Evolutionary conservation across 1,140 invertebrate species (phyloP).

Genomic region (Hyposmocoma kahamanoa): DNA sequence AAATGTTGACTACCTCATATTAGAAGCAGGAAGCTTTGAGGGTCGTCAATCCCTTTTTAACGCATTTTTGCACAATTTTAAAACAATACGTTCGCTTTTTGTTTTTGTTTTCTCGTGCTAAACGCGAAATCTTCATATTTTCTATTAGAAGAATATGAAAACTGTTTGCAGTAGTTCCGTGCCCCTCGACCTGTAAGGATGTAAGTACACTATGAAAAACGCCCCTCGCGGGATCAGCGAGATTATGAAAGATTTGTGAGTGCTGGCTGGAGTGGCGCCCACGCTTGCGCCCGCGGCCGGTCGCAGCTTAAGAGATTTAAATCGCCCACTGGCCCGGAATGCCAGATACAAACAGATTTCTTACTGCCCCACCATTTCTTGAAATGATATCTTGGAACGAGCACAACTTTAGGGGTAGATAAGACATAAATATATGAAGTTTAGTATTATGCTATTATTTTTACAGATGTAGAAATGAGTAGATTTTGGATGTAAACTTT

Average conservation of each 20-base stretch:
- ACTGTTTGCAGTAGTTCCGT: constrained; percentile 28
- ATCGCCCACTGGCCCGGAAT: constrained; percentile 65
- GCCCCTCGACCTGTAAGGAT: constrained; percentile 24
- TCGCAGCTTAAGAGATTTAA: constrained; percentile 68
- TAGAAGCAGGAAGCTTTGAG: not conserved
- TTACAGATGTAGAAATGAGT: too few relatives aligned
- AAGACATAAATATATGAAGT: too few relatives aligned
- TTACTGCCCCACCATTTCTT: constrained; percentile 28
- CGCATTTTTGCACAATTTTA: too few relatives aligned
- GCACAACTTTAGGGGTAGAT: constrained; percentile 15
- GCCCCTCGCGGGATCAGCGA: constrained; percentile 47
- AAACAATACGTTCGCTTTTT: too few relatives aligned
- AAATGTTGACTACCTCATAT: too few relatives aligned
- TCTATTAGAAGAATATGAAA: too few relatives aligned
- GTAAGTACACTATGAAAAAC: constrained; percentile 51
- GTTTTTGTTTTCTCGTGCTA: too few relatives aligned
- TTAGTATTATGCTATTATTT: too few relatives aligned
- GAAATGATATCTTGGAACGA: constrained; percentile 31
- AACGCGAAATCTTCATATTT: too few relatives aligned
- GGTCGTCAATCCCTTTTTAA: too few relatives aligned
- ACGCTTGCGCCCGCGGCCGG: constrained; percentile 45
- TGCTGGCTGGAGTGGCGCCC: constrained; percentile 33
- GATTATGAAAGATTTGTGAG: constrained; percentile 75
- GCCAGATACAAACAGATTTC: constrained; percentile 68
- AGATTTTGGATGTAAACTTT: too few relatives aligned